Evolutionary conservation across 2,797 vertebrate genomes (phyloP), one percentile per base, ranked within the genome.

Genomic region (Micromesistius poutassou): DNA sequence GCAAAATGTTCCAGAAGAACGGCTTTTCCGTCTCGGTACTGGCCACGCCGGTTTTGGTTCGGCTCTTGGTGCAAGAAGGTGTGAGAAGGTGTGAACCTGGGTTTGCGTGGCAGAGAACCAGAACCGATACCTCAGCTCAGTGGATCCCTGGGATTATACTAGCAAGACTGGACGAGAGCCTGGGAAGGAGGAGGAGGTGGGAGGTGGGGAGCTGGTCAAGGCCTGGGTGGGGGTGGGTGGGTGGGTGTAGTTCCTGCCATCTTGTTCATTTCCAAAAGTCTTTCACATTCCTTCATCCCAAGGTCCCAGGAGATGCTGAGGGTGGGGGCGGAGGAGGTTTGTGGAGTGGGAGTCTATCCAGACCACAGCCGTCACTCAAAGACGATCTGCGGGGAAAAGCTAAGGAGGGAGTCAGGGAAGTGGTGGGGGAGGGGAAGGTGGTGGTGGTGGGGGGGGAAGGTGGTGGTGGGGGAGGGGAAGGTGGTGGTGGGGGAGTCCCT

Each of bases 301-400:
- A 76, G 80, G 85, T 91, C 91, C 87, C 89, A 82, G 38, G 85
- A 87, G 91, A 90, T 74, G 70, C 14, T 22, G 38, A 38, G 31
- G 75, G n/a, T 30, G 30, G 28, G 2, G n/a, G 66, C 14, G 25
- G 66, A 28, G 25, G 78, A 71, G 81, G 75, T 79, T 8, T 82
- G 0, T 25, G n/a, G 36, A 82, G 76, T 72, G 79, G 82, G 89
- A 88, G 84, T 73, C 81, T 86, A 85, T 88, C 87, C 89, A 92
- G 89, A 89, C 90, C 87, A 22, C 84, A 89, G 87, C 83, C 78
- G 77, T 89, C 87, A 88, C 76, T 86, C 86, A 76, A 2, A 78
- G 81, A 33, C 74, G 89, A 86, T 86, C 86, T 89, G 86, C 84
- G 90, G 90, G 89, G 90, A 90, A 92, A 90, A 85, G 87, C 79